phyloP scores from a whole-genome alignment of 2,888 invertebrate genomes.

The Cantharis rufa region DNA sequence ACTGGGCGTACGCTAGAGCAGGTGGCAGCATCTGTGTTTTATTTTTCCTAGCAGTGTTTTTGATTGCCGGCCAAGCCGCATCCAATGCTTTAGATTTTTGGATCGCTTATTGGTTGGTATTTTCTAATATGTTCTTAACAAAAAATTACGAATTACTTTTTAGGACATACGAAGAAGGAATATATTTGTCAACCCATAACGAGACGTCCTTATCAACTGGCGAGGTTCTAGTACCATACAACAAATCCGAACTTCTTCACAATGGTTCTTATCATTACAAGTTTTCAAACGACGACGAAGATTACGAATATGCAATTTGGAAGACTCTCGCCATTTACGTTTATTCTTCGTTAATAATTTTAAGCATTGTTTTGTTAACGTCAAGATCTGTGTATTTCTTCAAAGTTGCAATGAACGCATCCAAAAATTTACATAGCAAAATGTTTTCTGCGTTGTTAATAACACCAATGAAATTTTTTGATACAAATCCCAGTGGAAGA shows the following conservation, averaged over 20 bases:
- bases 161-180: not conserved
- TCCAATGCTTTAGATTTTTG: conserved; percentile 35
- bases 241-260: not conserved
- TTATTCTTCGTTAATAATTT: not conserved
- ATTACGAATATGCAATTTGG: conserved; percentile 1
- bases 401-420: conserved; percentile 74
- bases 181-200: not conserved
- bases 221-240: not conserved
- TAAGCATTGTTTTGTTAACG: not conserved
- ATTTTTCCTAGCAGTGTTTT: conserved; percentile 14
- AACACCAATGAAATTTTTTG: conserved; percentile 84
- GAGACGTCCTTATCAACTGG: not conserved
- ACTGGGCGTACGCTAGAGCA: conserved; percentile 32
- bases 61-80: conserved; percentile 29
- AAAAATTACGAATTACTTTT: not conserved
- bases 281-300: not conserved
- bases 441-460: conserved; percentile 82
- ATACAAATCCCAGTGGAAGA: conserved; percentile 78
- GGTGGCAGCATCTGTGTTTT: conserved; percentile 32
- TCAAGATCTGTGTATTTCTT: not conserved
- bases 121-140: not conserved
- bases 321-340: conserved; percentile 60
- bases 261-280: not conserved
- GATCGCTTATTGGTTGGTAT: conserved; percentile 34
- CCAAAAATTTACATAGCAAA: conserved; percentile 76